Evolutionary conservation across 2,113 vertebrate species (phyloP).

Genomic region (Semicossyphus pulcher): DNA sequence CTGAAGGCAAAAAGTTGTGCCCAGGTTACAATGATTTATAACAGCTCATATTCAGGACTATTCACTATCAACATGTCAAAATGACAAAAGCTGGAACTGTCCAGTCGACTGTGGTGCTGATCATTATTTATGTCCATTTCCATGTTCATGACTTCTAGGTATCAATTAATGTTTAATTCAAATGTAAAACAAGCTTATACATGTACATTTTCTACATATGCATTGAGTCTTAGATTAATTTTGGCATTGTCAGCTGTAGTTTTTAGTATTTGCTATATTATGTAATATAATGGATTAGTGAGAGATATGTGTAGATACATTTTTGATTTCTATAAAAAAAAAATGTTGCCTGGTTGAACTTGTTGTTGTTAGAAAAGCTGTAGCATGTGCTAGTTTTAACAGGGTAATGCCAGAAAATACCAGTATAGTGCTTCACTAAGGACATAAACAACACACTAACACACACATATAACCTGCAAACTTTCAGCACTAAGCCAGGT

Average conservation of each 20-base stretch:
- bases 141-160: constrained; percentile 7
- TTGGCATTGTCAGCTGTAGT: no score
- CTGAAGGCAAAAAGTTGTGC: no score
- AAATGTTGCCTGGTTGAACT: no score
- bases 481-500: not conserved
- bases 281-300: no score
- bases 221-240: no score
- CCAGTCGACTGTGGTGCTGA: constrained; percentile 70
- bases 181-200: not conserved
- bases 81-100: constrained; percentile 65
- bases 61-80: no score
- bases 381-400: not conserved
- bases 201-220: no score
- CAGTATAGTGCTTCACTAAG: not conserved
- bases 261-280: no score
- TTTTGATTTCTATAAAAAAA: no score
- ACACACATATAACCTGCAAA: not conserved
- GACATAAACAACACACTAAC: not conserved
- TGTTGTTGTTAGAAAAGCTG: not conserved
- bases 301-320: no score
- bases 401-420: not conserved
- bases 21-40: no score
- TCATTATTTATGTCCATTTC: constrained; percentile 28
- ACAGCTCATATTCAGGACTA: no score
- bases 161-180: not conserved